Percentiles rank a stretch among this genome's conserved stretches.
Evolutionary conservation across 2,888 invertebrate species (phyloP).

Genomic region (Pyralis farinalis): DNA sequence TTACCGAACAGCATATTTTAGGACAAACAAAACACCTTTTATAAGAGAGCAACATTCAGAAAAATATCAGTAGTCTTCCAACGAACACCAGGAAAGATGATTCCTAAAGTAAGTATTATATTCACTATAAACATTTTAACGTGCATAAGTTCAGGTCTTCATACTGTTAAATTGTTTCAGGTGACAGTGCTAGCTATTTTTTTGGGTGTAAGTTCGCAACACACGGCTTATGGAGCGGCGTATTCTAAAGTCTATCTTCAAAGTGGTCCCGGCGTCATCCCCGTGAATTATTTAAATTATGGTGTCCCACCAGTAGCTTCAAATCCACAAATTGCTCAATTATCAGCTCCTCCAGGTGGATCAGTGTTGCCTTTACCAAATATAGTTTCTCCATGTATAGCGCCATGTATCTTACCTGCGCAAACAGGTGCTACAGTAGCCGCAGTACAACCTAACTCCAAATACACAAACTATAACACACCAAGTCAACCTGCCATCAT

Average conservation of each 20-base stretch:
- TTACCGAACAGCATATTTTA: conserved; percentile 73
- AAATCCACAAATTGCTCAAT: conserved; percentile 38
- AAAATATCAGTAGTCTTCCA: conserved; percentile 69
- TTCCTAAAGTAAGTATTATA: conserved; percentile 57
- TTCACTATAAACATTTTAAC: neutral
- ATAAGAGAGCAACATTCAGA: conserved; percentile 60
- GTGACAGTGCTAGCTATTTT: conserved; percentile 27
- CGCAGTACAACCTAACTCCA: conserved; percentile 37
- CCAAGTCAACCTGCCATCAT: conserved; percentile 48
- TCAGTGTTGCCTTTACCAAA: conserved; percentile 35
- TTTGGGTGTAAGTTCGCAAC: conserved; percentile 30
- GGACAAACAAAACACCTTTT: conserved; percentile 61
- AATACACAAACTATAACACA: conserved; percentile 45
- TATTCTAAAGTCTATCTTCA: conserved; percentile 63
- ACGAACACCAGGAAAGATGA: conserved; percentile 68
- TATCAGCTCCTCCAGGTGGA: conserved; percentile 38
- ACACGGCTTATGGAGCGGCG: conserved; percentile 36
- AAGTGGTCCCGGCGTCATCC: conserved; percentile 36
- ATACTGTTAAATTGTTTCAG: conserved; percentile 37
- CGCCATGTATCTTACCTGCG: conserved; percentile 54
- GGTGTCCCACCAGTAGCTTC: conserved; percentile 38
- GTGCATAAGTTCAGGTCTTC: too few relatives aligned
- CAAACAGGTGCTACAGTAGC: conserved; percentile 33
- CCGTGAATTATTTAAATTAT: conserved; percentile 48
- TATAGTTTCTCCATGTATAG: conserved; percentile 46